A percentile compares a stretch with the other conserved stretches of the same genome.
Conservation (phyloP, 2,888 invertebrate species). For the Bellardia pandia region DNA sequence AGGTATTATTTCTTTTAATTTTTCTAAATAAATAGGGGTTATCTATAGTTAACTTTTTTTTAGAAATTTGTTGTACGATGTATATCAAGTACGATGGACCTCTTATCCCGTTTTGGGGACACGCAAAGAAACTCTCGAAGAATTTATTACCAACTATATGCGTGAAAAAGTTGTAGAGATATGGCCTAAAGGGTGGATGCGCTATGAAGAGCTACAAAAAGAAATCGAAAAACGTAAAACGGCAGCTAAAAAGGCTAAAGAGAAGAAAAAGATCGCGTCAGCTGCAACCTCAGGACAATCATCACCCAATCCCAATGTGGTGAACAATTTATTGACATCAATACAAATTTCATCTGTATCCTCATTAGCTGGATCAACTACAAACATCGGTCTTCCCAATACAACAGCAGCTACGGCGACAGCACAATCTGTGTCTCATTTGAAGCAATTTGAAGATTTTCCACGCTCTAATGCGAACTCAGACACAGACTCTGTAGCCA, state of each 20-base stretch:
- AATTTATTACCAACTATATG: constrained; percentile 84
- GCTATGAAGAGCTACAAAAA: constrained; percentile 82
- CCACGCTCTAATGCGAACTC: constrained; percentile 79
- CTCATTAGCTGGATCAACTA: neutral
- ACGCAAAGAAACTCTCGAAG: constrained; percentile 85
- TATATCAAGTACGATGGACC: constrained; percentile 83
- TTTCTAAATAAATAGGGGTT: neutral
- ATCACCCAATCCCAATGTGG: constrained; percentile 53
- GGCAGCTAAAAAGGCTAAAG: constrained; percentile 77
- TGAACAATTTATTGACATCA: constrained; percentile 16
- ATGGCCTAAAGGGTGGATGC: constrained; percentile 87
- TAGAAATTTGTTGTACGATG: constrained; percentile 80
- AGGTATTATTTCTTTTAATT: constrained; percentile 15
- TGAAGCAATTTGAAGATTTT: constrained; percentile 76
- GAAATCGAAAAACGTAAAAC: constrained; percentile 82
- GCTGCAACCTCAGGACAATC: constrained; percentile 60
- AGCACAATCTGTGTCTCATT: constrained; percentile 41
- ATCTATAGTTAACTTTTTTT: neutral
- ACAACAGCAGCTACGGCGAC: constrained; percentile 60
- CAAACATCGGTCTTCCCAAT: constrained; percentile 1
- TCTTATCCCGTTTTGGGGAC: constrained; percentile 82
- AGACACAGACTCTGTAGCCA: constrained; percentile 80
- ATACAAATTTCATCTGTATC: constrained; percentile 42
- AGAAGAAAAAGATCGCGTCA: constrained; percentile 73
- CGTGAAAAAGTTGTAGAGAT: constrained; percentile 84